These are phyloP conservation scores for Petrocephalus zakoni DNA, from an alignment of 2,113 vertebrate genomes.

Conservation along the genomic window DNA sequence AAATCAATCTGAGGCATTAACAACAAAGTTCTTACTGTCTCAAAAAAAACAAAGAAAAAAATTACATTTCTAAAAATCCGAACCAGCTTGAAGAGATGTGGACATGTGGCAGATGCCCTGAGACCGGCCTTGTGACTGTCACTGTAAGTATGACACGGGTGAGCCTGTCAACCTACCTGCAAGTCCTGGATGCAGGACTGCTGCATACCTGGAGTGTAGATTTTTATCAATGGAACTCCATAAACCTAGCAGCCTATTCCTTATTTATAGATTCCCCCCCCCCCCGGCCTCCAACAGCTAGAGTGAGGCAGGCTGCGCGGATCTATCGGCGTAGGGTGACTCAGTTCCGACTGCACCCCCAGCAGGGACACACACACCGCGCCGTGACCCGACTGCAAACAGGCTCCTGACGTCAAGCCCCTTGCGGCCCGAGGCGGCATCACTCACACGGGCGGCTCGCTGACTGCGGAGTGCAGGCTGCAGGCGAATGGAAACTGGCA, in stretches of 20 bases:
- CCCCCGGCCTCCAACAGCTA: neutral
- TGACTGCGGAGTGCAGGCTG: neutral
- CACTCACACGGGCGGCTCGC: constrained; percentile 4
- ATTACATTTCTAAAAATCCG: neutral
- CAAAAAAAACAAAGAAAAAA: neutral
- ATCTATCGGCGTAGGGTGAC: constrained; percentile 21
- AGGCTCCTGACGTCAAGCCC: constrained; percentile 49
- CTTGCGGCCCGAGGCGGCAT: constrained; percentile 37
- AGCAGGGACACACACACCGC: constrained; percentile 31
- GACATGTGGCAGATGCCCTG: neutral
- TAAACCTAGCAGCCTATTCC: neutral
- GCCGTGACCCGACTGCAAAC: constrained; percentile 31
- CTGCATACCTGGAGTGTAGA: neutral
- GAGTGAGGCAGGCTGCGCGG: neutral
- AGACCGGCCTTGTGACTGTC: neutral
- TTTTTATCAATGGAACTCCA: constrained; percentile 13
- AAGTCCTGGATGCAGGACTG: neutral
- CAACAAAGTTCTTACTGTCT: neutral
- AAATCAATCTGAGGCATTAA: neutral
- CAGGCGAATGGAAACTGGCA: neutral
- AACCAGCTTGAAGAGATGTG: neutral
- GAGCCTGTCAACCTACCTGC: neutral
- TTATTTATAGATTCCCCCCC: neutral
- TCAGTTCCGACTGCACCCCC: constrained; percentile 25
- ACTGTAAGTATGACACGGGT: neutral